phyloP scores from a whole-genome alignment of 2,888 invertebrate species.

The Polia nebulosa region DNA sequence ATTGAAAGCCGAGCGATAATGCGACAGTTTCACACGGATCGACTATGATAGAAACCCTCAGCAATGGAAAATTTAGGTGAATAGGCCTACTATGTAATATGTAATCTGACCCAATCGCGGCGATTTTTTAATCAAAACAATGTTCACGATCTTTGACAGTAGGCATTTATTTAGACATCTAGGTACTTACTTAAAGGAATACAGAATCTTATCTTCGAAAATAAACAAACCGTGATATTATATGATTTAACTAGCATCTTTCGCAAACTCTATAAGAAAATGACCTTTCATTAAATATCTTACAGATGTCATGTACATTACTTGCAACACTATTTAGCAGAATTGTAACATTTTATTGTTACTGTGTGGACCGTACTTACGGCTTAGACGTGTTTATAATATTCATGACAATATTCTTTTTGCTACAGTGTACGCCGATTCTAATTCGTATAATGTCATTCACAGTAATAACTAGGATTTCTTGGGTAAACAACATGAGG shows the following conservation, averaged over 20 bases:
- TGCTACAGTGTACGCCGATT: not conserved
- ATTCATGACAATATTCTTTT: conserved; percentile 28
- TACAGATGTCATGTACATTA: conserved; percentile 23
- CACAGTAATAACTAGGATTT: conserved; percentile 44
- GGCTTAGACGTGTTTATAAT: conserved; percentile 35
- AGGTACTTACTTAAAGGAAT: not conserved
- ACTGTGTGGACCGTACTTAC: conserved; percentile 22
- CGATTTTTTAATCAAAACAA: conserved; percentile 31
- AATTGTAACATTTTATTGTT: conserved; percentile 30
- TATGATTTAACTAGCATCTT: too few species aligned
- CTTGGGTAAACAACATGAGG: conserved; percentile 11
- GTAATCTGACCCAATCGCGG: conserved; percentile 12
- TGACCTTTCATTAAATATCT: conserved; percentile 3
- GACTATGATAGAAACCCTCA: conserved; percentile 35
- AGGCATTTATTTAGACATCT: not conserved
- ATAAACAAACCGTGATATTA: conserved; percentile 10
- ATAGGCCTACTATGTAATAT: conserved; percentile 36
- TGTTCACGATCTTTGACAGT: conserved; percentile 18
- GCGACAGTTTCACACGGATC: conserved; percentile 51
- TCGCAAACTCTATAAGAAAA: too few species aligned
- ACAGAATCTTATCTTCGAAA: conserved; percentile 4
- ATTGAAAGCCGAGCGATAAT: conserved; percentile 49
- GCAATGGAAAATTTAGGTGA: conserved; percentile 44
- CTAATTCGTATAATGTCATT: conserved; percentile 32
- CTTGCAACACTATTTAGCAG: conserved; percentile 25